Base-by-base conservation (phyloP, 2,888 invertebrate species). In the Myopa testacea region DNA sequence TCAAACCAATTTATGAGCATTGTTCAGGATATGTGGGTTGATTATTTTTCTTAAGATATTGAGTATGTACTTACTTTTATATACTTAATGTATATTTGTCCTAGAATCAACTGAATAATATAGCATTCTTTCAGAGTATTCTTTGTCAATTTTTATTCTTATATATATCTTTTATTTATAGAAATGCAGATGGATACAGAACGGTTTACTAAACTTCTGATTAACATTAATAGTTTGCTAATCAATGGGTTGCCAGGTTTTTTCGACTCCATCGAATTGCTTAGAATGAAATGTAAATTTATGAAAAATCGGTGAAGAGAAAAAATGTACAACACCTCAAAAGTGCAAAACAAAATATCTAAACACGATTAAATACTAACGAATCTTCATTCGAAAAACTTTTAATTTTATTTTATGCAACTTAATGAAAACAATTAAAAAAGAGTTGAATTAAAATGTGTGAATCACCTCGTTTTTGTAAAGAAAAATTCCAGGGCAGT, bases 391-490 rank as follows among this genome's bases (percentile, higher is more conserved):
- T 55, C 55, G 16, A n/a, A n/a, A 55, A 55, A 55, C 5, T 37
- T n/a, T 69, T n/a, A 16, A 16, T 40, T 69, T 55, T 70, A 16
- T 70, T 70, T 12, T 34, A 70, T 55, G 16, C 50, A 55, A 52
- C 10, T 67, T 55, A 70, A 52, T 34, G 34, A 55, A 70, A 70
- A 40, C 60, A 62, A 62, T 73, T 40, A 52, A 19, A 34, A 69
- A 45, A 70, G 52, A 34, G 34, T 26, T 26, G 34, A 73, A 73
- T 37, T 52, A 75, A 67, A 55, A 67, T 7, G 37, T 75, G 14
- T 75, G 55, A 75, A 68, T 75, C 75, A 75, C 75, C 75, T 75
- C 75, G 12, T 67, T 75, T 34, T 37, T 34, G 45, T 63, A 37
- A 12, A 16, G 55, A 38, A 67, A 12, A 58, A 34, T 4, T 75